Percentiles rank a stretch among this genome's conserved stretches.
Conservation (phyloP, 1,140 invertebrate genomes). For the Nasonia giraulti region DNA sequence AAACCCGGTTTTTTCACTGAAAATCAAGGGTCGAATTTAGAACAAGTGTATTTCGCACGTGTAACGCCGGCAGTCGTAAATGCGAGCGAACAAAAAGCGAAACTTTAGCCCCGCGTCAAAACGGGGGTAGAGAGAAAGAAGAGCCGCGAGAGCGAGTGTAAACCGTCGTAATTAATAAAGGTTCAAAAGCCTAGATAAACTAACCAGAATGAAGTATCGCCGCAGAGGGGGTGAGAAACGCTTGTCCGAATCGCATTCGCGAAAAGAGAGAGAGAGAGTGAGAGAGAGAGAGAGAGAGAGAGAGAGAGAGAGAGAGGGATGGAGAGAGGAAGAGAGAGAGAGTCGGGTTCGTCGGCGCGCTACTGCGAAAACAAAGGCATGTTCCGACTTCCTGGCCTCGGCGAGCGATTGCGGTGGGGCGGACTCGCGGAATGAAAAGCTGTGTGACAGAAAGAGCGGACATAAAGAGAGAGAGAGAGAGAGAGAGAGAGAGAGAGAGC, state of each 20-base stretch:
- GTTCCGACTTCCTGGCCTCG: conserved; percentile 41
- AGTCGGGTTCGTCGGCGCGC: neutral
- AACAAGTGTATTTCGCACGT: too few relatives aligned
- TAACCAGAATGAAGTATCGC: neutral
- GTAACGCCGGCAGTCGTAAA: neutral
- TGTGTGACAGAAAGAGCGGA: conserved; percentile 53
- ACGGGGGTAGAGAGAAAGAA: neutral
- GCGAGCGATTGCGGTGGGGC: conserved; percentile 41
- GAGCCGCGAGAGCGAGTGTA: neutral
- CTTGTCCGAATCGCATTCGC: conserved; percentile 60
- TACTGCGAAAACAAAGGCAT: conserved; percentile 55
- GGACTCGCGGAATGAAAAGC: conserved; percentile 57
- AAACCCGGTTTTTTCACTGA: neutral
- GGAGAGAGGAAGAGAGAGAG: neutral
- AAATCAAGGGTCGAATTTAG: neutral
- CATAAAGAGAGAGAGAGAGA: neutral
- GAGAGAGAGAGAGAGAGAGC: neutral
- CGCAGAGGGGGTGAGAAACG: conserved; percentile 37
- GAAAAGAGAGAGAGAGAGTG: conserved; percentile 15
- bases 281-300: neutral
- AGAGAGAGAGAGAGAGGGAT: too few relatives aligned
- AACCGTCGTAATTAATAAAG: conserved; percentile 43
- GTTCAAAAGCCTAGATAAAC: conserved; percentile 45
- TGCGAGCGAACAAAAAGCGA: neutral
- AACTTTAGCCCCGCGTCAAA: conserved; percentile 16